Base-by-base conservation (phyloP, 2,888 invertebrate genomes). In the Altica lythri region DNA sequence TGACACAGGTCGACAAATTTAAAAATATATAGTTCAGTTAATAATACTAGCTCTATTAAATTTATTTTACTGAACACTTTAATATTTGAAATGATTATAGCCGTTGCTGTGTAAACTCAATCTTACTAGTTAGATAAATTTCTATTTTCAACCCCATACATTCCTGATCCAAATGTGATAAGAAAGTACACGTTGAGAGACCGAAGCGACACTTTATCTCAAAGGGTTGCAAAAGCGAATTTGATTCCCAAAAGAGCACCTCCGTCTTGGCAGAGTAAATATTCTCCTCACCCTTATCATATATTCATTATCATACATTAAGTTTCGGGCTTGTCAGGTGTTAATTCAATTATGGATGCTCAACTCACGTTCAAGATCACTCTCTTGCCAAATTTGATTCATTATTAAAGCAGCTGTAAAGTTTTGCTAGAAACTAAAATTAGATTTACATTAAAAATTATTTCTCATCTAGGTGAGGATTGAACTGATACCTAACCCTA, bases 151-250 rank as follows among this genome's bases (percentile, higher is more conserved):
- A 14, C 22, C 13, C 1, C 8, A 13, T 37, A 12, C 16, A 46
- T 46, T 46, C 16, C 46, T 16, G 14, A 27, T 37, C 25, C 12
- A 27, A 46, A 46, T 27, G 35, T 46, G 48, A 48, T 38, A 42
- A 40, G 49, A 49, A 49, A 49, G 17, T 49, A 32, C 27, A 48
- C 29, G 13, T 48, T 9, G 14, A 37, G 47, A 37, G 49, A 49
- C 50, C 22, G 40, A 42, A 38, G 40, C 49, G 46, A 46, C 44
- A 35, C 29, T 44, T 30, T 43, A 9, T 42, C 71, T 74, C 70
- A 73, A 74, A 73, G 73, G 72, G 73, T 72, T 71, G 70, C 72
- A 71, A 72, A 72, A n/a, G n/a, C 70, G 72, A 72, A 74, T 73
- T 72, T 68, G 64, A 68, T 68, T 71, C 72, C 70, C 72, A 68